Evolutionary conservation across 2,888 invertebrate species (phyloP).

Genomic region (Monochamus alternatus): DNA sequence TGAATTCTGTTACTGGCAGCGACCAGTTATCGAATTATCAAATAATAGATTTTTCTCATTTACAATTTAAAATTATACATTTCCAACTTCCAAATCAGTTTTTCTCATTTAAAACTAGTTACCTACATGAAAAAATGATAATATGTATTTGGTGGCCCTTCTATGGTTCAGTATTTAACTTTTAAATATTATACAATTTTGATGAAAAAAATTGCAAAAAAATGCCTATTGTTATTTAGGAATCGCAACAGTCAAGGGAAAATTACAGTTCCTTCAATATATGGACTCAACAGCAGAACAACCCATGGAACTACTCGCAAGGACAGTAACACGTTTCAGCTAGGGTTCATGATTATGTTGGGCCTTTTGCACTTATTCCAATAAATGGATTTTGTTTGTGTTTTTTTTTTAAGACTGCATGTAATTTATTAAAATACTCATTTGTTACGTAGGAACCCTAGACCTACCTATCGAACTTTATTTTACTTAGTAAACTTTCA

Average conservation of each 20-base stretch:
- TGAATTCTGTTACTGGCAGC: too few species aligned
- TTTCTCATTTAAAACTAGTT: too few species aligned
- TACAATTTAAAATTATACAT: too few species aligned
- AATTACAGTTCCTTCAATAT: constrained; percentile 69
- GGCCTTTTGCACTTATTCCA: constrained; percentile 60
- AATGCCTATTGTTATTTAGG: constrained; percentile 11
- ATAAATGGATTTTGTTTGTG: constrained; percentile 47
- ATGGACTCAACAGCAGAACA: constrained; percentile 67
- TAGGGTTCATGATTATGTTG: constrained; percentile 48
- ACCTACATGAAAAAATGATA: too few species aligned
- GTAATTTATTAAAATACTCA: constrained; percentile 62
- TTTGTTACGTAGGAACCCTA: constrained; percentile 56
- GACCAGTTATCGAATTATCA: too few species aligned
- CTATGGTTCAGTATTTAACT: too few species aligned
- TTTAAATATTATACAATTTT: too few species aligned
- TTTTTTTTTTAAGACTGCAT: constrained; percentile 62
- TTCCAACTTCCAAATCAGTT: too few species aligned
- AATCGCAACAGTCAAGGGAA: constrained; percentile 50
- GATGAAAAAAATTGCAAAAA: background rate
- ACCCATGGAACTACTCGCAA: constrained; percentile 66
- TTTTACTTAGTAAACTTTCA: constrained; percentile 49
- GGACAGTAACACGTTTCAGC: constrained; percentile 46
- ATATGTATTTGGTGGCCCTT: too few species aligned
- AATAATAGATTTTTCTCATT: too few species aligned
- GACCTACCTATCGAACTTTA: constrained; percentile 51